A percentile compares a stretch with the other conserved stretches of the same genome.
Evolutionary conservation across 2,888 invertebrate genomes (phyloP).

Genomic region (Linnaemya tessellans): DNA sequence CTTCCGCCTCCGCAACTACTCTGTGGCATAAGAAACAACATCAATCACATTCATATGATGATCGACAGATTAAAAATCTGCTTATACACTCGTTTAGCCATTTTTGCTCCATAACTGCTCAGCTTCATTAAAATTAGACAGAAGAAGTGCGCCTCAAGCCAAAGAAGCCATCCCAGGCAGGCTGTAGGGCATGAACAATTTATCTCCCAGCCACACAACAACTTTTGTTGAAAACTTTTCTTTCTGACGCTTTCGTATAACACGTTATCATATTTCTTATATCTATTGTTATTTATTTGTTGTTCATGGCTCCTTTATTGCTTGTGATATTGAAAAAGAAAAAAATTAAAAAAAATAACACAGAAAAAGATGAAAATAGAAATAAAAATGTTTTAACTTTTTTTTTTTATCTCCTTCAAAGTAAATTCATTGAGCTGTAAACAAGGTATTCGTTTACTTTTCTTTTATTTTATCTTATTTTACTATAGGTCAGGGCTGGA

Average conservation of each 20-base stretch:
- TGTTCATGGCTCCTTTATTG: conserved; percentile 19
- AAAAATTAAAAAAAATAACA: not conserved
- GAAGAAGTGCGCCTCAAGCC: too few species aligned
- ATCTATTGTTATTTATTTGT: conserved; percentile 11
- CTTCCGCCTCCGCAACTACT: too few species aligned
- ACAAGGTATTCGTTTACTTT: not conserved
- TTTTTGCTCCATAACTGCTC: too few species aligned
- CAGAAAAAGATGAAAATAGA: not conserved
- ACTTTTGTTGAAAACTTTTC: conserved; percentile 18
- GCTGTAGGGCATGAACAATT: not conserved
- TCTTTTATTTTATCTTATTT: too few species aligned
- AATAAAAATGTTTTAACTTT: conserved; percentile 35
- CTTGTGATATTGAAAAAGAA: conserved; percentile 6
- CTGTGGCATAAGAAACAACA: too few species aligned
- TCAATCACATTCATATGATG: too few species aligned
- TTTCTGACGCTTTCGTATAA: conserved; percentile 37
- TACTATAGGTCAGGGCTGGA: not conserved
- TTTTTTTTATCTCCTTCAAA: conserved; percentile 57
- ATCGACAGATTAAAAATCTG: too few species aligned
- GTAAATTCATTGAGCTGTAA: conserved; percentile 34
- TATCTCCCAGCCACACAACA: not conserved
- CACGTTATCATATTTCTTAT: not conserved
- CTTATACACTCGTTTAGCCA: too few species aligned
- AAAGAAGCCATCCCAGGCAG: not conserved
- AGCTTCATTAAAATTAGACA: too few species aligned